A percentile compares a stretch with the other conserved stretches of the same genome.
These are phyloP conservation scores for Papilio glaucus DNA, from an alignment of 1,140 invertebrate species.

Conservation along the genomic window DNA sequence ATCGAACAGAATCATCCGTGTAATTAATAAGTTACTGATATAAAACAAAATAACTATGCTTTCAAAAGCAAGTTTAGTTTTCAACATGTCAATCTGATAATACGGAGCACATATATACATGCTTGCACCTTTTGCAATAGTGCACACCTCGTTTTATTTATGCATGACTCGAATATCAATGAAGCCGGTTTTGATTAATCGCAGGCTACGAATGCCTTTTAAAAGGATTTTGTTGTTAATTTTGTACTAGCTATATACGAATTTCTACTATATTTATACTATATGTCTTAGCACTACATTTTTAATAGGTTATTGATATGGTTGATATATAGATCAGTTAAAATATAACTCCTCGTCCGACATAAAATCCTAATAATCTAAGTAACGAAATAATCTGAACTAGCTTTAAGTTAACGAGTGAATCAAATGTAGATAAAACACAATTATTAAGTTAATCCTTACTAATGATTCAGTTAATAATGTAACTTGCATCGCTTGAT, in stretches of 20 bases:
- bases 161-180: constrained; percentile 28
- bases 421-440: not conserved
- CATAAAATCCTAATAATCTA: no score
- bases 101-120: constrained; percentile 28
- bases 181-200: constrained; percentile 31
- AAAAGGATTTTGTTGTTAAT: not conserved
- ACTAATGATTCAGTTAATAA: not conserved
- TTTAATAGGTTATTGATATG: no score
- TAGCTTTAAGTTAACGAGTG: no score
- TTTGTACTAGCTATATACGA: not conserved
- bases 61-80: constrained; percentile 3
- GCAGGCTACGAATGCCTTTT: not conserved
- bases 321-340: no score
- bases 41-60: not conserved
- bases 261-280: not conserved
- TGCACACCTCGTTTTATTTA: constrained; percentile 28
- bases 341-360: no score
- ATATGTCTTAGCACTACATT: no score
- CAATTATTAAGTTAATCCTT: not conserved
- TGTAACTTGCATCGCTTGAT: constrained; percentile 11
- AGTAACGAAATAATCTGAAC: no score
- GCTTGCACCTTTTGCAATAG: constrained; percentile 27
- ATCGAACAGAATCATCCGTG: not conserved
- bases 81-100: constrained; percentile 13
- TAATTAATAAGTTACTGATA: not conserved